phyloP scores from a whole-genome alignment of 2,888 invertebrate genomes.

The Aelia acuminata region DNA sequence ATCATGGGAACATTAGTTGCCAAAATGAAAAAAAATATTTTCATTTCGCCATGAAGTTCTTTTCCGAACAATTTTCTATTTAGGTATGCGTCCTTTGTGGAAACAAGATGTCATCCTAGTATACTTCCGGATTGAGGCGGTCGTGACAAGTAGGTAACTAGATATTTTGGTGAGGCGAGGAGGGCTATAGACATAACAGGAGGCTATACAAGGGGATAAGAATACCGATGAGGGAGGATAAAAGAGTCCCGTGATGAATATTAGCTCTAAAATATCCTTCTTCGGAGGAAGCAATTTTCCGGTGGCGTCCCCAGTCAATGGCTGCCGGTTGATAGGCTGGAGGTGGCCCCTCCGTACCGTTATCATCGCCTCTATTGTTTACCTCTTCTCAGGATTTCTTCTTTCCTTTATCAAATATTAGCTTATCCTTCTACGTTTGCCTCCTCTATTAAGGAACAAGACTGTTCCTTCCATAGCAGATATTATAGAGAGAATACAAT shows the following conservation, averaged over 20 bases:
- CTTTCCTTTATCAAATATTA: background rate
- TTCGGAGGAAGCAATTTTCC: background rate
- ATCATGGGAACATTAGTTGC: too few species aligned
- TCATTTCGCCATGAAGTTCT: too few species aligned
- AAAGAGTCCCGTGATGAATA: background rate
- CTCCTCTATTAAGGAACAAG: background rate
- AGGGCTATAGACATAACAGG: too few species aligned
- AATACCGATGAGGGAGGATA: background rate
- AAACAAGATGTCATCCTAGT: background rate
- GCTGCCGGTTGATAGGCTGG: background rate
- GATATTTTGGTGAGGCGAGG: background rate
- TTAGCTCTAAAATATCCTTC: background rate
- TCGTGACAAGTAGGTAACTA: background rate
- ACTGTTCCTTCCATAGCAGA: too few species aligned
- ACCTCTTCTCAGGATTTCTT: background rate
- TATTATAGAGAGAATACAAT: too few species aligned
- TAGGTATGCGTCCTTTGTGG: too few species aligned
- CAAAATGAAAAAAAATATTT: too few species aligned
- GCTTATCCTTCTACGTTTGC: background rate
- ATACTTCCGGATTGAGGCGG: background rate
- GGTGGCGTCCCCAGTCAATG: background rate
- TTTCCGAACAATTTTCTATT: too few species aligned
- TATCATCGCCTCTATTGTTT: background rate
- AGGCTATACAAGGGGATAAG: too few species aligned
- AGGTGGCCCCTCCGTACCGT: background rate